These are phyloP conservation scores for Salarias fasciatus DNA, from an alignment of 2,797 vertebrate genomes.

Conservation along the genomic window DNA sequence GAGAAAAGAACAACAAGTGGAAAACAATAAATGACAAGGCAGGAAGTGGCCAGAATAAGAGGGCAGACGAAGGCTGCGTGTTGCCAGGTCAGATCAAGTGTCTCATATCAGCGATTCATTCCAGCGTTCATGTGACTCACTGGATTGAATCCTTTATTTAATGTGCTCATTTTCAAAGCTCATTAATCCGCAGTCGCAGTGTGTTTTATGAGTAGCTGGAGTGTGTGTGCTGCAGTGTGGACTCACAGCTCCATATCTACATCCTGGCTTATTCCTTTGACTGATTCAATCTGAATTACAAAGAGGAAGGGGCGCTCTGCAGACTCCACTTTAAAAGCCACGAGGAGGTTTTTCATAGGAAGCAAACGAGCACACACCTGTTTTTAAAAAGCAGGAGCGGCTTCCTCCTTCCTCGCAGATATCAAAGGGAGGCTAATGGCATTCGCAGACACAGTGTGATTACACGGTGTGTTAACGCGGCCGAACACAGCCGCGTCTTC, in stretches of 20 bases:
- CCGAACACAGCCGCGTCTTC: conserved; percentile 59
- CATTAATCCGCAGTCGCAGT: conserved; percentile 57
- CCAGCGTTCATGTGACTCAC: conserved; percentile 63
- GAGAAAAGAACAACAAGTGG: too few species aligned
- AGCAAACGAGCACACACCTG: conserved; percentile 54
- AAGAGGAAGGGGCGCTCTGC: conserved; percentile 9
- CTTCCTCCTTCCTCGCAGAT: conserved; percentile 35
- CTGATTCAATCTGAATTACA: conserved; percentile 26
- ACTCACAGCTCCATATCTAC: too few species aligned
- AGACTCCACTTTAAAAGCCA: conserved; percentile 14
- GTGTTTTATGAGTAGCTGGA: conserved; percentile 27
- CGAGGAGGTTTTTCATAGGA: conserved; percentile 7
- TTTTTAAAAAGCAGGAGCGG: conserved; percentile 38
- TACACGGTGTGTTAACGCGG: conserved; percentile 71
- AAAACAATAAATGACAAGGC: too few species aligned
- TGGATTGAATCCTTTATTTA: conserved; percentile 42
- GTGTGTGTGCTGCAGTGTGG: neutral
- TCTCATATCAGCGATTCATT: conserved; percentile 3
- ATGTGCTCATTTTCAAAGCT: conserved; percentile 42
- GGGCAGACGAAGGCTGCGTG: neutral
- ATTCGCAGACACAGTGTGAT: conserved; percentile 67
- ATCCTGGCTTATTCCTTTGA: conserved; percentile 17
- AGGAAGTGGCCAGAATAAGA: neutral
- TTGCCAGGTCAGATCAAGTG: conserved; percentile 25
- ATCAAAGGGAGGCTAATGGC: conserved; percentile 61